phyloP scores from a whole-genome alignment of 2,888 invertebrate species.

The Octodonta nipae region DNA sequence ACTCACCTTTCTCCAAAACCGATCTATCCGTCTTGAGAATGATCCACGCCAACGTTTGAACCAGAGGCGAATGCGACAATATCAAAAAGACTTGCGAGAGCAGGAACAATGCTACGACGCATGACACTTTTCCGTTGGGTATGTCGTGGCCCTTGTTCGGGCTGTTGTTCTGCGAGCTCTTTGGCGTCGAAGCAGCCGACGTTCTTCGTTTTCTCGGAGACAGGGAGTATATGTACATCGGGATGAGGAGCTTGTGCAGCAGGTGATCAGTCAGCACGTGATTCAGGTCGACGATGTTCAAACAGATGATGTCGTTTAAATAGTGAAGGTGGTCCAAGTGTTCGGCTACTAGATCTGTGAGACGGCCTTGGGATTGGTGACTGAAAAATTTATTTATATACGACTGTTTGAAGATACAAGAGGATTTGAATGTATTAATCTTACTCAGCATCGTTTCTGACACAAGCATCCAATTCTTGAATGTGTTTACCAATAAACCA shows the following conservation, averaged over 20 bases:
- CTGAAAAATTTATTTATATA: conserved; percentile 45
- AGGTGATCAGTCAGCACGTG: conserved; percentile 88
- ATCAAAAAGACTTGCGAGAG: conserved; percentile 92
- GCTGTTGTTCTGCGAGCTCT: conserved; percentile 22
- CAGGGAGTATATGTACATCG: conserved; percentile 85
- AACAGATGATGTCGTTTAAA: conserved; percentile 85
- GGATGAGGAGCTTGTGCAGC: conserved; percentile 81
- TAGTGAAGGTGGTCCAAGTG: conserved; percentile 96
- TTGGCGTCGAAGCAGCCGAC: conserved; percentile 20
- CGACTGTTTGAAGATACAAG: conserved; percentile 1
- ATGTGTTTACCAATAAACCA: conserved; percentile 99
- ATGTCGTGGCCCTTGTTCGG: conserved; percentile 19
- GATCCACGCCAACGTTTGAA: conserved; percentile 80
- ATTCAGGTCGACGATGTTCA: conserved; percentile 84
- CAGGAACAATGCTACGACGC: conserved; percentile 80
- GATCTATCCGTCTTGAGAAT: conserved; percentile 66
- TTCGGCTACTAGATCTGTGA: conserved; percentile 90
- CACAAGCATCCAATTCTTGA: conserved; percentile 85
- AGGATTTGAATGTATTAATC: conserved; percentile 29
- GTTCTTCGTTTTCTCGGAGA: conserved; percentile 37
- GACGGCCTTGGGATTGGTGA: conserved; percentile 77
- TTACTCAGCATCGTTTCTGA: conserved; percentile 90
- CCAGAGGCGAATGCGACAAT: conserved; percentile 78
- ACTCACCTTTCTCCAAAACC: conserved; percentile 31
- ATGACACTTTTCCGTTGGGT: conserved; percentile 54